A percentile compares a stretch with the other conserved stretches of the same genome.
Evolutionary conservation across 1,140 invertebrate species (phyloP).

Genomic region (Nasonia longicornis): DNA sequence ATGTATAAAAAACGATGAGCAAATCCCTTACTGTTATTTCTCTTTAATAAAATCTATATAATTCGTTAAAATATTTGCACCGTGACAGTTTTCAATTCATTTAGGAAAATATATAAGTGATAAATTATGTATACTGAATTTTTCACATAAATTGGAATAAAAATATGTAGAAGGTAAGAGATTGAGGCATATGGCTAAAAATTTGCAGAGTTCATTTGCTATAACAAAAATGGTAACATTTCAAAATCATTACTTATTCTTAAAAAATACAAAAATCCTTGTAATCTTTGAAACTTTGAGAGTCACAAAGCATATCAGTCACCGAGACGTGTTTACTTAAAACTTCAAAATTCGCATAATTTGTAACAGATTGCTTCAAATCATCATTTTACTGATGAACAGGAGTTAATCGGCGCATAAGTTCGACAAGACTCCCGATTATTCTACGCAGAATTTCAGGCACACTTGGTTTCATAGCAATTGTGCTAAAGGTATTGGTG

Average conservation of each 20-base stretch:
- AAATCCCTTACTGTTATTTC: neutral
- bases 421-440: conserved; percentile 56
- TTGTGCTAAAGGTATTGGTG: conserved; percentile 53
- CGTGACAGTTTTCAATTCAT: neutral
- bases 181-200: conserved; percentile 14
- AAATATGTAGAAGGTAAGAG: neutral
- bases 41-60: conserved; percentile 23
- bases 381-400: conserved; percentile 54
- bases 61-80: conserved; percentile 26
- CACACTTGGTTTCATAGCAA: conserved; percentile 56
- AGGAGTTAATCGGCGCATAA: conserved; percentile 62
- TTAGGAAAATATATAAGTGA: conserved; percentile 19
- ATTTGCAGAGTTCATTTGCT: conserved; percentile 5
- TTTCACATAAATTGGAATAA: neutral
- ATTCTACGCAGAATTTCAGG: conserved; percentile 59
- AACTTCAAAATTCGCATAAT: conserved; percentile 16
- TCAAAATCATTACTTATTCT: conserved; percentile 23
- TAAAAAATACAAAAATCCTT: conserved; percentile 32
- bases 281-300: conserved; percentile 6
- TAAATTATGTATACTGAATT: conserved; percentile 6
- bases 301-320: conserved; percentile 25
- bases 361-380: conserved; percentile 15
- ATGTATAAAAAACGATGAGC: conserved; percentile 28
- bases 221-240: conserved; percentile 34
- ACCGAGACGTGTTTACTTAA: conserved; percentile 28